Base-by-base conservation (phyloP, 2,888 invertebrate genomes). In the Perizoma affinitatum region DNA sequence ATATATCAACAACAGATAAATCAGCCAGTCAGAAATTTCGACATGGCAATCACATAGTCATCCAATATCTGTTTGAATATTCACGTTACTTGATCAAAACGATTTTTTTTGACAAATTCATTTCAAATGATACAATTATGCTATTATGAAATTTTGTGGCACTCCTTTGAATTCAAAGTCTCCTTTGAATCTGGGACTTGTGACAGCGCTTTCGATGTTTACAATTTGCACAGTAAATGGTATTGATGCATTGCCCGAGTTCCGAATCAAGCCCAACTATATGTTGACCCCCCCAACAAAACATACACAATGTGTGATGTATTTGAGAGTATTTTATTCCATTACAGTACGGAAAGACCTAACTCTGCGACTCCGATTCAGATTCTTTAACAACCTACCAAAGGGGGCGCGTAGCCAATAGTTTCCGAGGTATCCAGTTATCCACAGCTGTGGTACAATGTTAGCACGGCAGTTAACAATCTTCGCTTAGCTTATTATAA, bases 311-410 rank as follows among this genome's bases (percentile, higher is more conserved):
- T 67, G 75, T 78, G 72, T 75, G 72, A 68, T 78, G 76, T 81
- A 83, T 83, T 85, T 84, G 76, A 87, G 80, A 80, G 76, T 83
- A 75, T 66, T 87, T 86, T 78, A 89, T 93, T 93, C 93, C 93
- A 93, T 94, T 94, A 90, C 96, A 97, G 97, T 97, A 96, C 96
- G 97, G 95, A 97, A 97, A 97, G 97, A 97, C 94, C 96, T 97
- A 95, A 96, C 96, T 94, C 96, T 97, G 95, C 96, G 97, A 94
- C 96, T 97, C 94, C 96, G 96, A 95, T 97, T 96, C 96, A 95
- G 97, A 95, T 97, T 97, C 96, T 97, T 97, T 96, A 97, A 96
- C 95, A 95, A 95, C 94, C 94, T 96, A 92, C 96, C 96, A 95
- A 96, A 96, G 95, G 94, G 95, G 88, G 95, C 96, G 93, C 95